phyloP scores from a whole-genome alignment of 2,888 invertebrate genomes.

The Pteria penguin region DNA sequence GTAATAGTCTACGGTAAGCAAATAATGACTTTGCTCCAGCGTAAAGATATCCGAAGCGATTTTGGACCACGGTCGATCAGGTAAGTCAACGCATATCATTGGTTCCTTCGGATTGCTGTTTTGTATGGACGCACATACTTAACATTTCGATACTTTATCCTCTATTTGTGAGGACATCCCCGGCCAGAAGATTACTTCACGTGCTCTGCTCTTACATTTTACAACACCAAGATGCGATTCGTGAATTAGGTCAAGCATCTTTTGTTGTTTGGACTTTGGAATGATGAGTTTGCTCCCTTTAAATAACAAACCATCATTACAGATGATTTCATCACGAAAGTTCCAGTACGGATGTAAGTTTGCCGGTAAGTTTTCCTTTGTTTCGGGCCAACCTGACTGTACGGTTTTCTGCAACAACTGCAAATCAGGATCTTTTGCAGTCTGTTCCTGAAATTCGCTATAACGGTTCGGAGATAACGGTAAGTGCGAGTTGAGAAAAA shows the following conservation, averaged over 20 bases:
- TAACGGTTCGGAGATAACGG: conserved; percentile 18
- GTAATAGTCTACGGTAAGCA: conserved; percentile 35
- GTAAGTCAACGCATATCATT: conserved; percentile 16
- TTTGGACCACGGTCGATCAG: conserved; percentile 27
- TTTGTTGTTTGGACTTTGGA: conserved; percentile 9
- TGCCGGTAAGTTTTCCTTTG: conserved; percentile 2
- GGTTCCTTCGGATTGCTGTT: conserved; percentile 27
- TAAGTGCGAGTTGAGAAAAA: conserved; percentile 18
- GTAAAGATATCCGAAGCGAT: conserved; percentile 27
- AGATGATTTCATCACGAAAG: conserved; percentile 18
- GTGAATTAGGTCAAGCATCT: conserved; percentile 31
- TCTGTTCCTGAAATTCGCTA: conserved; percentile 8
- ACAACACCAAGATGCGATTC: conserved; percentile 29
- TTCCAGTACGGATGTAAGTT: conserved; percentile 6
- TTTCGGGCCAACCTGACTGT: conserved; percentile 19
- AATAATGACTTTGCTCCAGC: conserved; percentile 17
- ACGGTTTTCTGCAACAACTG: conserved; percentile 15
- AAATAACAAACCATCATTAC: conserved; percentile 24
- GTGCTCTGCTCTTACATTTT: conserved; percentile 27
- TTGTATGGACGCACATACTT: conserved; percentile 12
- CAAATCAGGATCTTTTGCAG: conserved; percentile 5
- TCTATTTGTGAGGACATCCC: conserved; percentile 29
- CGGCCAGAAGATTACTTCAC: conserved; percentile 25
- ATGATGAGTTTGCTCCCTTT: conserved; percentile 31
- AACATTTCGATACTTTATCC: conserved; percentile 23